phyloP scores from a whole-genome alignment of 2,113 vertebrate genomes.

The Panthera tigris region DNA sequence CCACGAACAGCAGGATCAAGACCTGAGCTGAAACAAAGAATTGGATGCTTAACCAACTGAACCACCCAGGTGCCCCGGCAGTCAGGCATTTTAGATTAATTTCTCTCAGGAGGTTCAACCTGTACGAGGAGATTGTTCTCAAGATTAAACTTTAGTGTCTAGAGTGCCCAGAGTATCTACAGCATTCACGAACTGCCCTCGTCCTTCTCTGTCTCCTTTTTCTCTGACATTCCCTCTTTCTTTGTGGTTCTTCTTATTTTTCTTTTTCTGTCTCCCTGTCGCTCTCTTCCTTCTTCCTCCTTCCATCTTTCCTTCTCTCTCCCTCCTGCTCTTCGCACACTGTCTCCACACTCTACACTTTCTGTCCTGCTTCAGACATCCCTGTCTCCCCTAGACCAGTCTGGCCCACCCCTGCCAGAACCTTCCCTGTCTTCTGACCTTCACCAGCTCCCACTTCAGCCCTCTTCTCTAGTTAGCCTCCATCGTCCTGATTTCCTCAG shows the following conservation, averaged over 20 bases:
- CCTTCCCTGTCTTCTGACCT: not conserved
- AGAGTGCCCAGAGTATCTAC: not conserved
- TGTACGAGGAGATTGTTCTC: not conserved
- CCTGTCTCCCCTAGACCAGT: not conserved
- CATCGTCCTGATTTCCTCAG: not conserved
- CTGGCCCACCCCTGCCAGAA: not conserved
- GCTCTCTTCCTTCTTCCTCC: not conserved
- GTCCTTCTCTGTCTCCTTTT: not conserved
- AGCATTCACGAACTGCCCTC: not conserved
- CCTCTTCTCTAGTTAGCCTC: not conserved
- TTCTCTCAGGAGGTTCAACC: not conserved
- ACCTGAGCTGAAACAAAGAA: too few species aligned
- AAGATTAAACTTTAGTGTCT: not conserved
- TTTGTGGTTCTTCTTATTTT: not conserved
- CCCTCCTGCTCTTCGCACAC: not conserved
- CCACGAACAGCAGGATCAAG: too few species aligned
- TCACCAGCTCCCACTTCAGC: too few species aligned
- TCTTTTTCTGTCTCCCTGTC: not conserved
- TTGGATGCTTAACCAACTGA: too few species aligned
- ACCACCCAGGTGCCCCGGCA: too few species aligned
- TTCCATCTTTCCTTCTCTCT: too few species aligned
- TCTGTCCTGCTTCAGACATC: not conserved
- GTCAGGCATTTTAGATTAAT: not conserved
- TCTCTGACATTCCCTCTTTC: not conserved
- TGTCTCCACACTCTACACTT: not conserved